phyloP scores from a whole-genome alignment of 2,113 vertebrate genomes.

The Zootoca vivipara region DNA sequence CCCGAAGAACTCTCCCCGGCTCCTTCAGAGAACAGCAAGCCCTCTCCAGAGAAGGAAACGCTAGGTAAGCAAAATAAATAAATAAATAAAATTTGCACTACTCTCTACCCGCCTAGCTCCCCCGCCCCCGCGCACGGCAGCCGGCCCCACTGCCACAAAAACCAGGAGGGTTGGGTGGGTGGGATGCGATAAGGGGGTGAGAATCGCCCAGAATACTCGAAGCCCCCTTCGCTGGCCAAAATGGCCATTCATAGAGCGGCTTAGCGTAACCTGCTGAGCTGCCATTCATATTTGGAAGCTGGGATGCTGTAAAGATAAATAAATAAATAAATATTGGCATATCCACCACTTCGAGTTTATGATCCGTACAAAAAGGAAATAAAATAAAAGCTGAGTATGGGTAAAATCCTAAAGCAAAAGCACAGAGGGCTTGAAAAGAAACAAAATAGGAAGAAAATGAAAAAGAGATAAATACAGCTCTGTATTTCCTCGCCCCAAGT shows the following conservation, averaged over 20 bases:
- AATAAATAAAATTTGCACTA: not conserved
- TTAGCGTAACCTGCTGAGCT: constrained; percentile 80
- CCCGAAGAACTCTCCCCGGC: constrained; percentile 91
- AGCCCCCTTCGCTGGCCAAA: constrained; percentile 40
- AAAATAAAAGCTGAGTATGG: constrained; percentile 25
- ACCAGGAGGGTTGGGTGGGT: accelerated
- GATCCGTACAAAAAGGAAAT: constrained; percentile 20
- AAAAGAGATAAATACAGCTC: constrained; percentile 30
- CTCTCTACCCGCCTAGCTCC: too few species aligned
- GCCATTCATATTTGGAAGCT: constrained; percentile 77
- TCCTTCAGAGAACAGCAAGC: constrained; percentile 85
- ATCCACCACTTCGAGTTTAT: constrained; percentile 69
- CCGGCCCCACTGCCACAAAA: not conserved
- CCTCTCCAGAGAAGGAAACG: constrained; percentile 85
- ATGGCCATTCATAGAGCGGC: constrained; percentile 55
- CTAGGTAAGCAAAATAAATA: constrained; percentile 84
- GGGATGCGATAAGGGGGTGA: not conserved
- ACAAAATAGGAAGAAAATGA: constrained; percentile 39
- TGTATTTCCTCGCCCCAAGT: constrained; percentile 49
- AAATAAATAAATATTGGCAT: constrained; percentile 61
- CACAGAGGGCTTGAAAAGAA: not conserved
- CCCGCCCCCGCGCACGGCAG: too few species aligned
- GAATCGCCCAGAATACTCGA: not conserved
- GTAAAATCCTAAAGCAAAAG: constrained; percentile 48
- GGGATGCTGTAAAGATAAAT: constrained; percentile 75